Evolutionary conservation across 2,888 invertebrate genomes (phyloP).

Genomic region (Latrodectus hesperus): DNA sequence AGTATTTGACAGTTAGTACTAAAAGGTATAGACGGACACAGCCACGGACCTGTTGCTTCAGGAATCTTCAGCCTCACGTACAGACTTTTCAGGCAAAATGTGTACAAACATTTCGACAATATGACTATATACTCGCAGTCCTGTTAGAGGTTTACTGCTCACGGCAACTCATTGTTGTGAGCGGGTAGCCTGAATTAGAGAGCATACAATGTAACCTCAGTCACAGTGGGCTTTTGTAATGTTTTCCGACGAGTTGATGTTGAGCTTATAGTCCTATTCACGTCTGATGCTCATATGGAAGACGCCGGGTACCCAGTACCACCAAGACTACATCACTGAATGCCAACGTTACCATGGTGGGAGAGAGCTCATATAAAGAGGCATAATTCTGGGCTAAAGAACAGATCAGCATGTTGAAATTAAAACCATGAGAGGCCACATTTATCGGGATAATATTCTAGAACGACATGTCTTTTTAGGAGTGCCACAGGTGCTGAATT

Average conservation of each 20-base stretch:
- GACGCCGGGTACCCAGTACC: not conserved
- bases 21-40: too few relatives aligned
- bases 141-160: too few relatives aligned
- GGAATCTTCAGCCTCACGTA: too few relatives aligned
- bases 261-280: not conserved
- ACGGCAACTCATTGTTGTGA: too few relatives aligned
- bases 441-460: not conserved
- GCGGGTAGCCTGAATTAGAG: too few relatives aligned
- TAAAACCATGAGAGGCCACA: not conserved
- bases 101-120: too few relatives aligned
- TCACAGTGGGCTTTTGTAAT: not conserved
- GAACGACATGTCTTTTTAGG: not conserved
- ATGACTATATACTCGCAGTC: too few relatives aligned
- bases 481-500: not conserved
- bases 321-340: not conserved
- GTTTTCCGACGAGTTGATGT: not conserved
- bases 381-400: not conserved
- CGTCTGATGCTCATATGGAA: not conserved
- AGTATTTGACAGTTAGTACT: too few relatives aligned
- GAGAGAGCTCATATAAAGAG: not conserved
- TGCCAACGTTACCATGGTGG: not conserved
- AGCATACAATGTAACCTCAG: too few relatives aligned
- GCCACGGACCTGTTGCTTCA: too few relatives aligned
- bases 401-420: not conserved
- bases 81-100: too few relatives aligned